These are phyloP conservation scores for Chlorops oryzae DNA, from an alignment of 1,140 invertebrate species.

Conservation along the genomic window DNA sequence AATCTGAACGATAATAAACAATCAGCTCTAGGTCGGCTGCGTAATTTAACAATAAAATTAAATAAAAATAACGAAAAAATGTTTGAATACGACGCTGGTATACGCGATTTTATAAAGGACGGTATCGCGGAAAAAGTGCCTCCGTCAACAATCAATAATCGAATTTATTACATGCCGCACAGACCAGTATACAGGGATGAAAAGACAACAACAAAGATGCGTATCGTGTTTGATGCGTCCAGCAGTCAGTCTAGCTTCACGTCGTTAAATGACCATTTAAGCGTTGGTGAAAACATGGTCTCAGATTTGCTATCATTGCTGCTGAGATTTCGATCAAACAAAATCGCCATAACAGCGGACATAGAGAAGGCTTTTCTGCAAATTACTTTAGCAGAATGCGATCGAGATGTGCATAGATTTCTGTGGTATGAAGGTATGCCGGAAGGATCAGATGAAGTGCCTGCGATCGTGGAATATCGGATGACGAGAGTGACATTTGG, in stretches of 20 bases:
- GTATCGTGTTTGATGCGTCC: conserved; percentile 42
- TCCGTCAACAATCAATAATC: conserved; percentile 12
- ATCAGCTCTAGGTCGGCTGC: background rate
- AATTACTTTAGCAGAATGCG: background rate
- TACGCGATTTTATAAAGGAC: background rate
- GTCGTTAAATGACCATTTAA: conserved; percentile 1
- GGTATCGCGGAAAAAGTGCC: background rate
- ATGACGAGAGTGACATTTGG: conserved; percentile 10
- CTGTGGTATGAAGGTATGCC: background rate
- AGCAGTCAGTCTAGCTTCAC: background rate
- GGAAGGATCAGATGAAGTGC: background rate
- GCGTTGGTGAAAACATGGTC: background rate
- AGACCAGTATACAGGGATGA: too few relatives aligned
- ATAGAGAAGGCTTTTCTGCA: conserved; percentile 9
- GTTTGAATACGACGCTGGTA: background rate
- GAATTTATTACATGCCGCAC: conserved; percentile 36
- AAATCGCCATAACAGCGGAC: conserved; percentile 2
- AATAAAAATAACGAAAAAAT: background rate
- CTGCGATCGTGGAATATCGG: conserved; percentile 3
- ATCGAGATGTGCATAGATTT: conserved; percentile 2
- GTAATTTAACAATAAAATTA: background rate
- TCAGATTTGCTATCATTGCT: too few relatives aligned
- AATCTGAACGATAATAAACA: background rate
- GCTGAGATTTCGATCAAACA: background rate
- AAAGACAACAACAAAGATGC: conserved; percentile 30